Percentiles rank a stretch among this genome's conserved stretches.
These are phyloP conservation scores for Anthoscopus minutus DNA, from an alignment of 2,113 vertebrate species.

Conservation along the genomic window DNA sequence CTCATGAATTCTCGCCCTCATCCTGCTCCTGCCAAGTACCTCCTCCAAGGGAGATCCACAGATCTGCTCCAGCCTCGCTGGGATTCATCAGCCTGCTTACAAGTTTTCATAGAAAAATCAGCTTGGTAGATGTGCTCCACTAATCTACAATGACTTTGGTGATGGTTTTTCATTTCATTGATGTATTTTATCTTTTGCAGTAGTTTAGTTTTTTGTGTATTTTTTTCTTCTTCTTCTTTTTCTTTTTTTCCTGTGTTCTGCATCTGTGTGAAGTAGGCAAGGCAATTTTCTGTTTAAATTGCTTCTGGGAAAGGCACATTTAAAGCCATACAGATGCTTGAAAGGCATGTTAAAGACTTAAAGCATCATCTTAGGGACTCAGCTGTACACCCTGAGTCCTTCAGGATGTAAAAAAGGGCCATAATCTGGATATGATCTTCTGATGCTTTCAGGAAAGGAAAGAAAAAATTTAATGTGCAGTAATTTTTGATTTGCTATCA, in stretches of 20 bases:
- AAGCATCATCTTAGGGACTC: background rate
- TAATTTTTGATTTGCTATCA: background rate
- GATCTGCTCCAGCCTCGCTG: background rate
- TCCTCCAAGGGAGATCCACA: background rate
- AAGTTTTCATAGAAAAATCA: background rate
- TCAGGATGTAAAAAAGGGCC: background rate
- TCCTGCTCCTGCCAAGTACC: background rate
- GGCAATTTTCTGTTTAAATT: constrained; percentile 36
- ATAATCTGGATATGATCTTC: background rate
- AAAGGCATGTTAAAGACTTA: background rate
- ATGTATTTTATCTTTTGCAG: background rate
- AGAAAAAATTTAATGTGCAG: background rate
- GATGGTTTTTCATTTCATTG: background rate
- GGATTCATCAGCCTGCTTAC: background rate
- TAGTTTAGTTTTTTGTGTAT: background rate
- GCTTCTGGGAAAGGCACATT: background rate
- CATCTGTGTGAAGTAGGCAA: constrained; percentile 1
- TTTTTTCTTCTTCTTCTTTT: too few relatives aligned
- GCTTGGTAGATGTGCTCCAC: background rate
- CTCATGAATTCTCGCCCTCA: background rate
- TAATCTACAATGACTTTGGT: background rate
- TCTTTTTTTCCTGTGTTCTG: background rate
- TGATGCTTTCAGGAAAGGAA: background rate
- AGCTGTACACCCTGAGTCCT: background rate
- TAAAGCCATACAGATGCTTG: background rate